Conservation (phyloP, 2,797 vertebrate genomes). For the Nyctibius grandis region DNA sequence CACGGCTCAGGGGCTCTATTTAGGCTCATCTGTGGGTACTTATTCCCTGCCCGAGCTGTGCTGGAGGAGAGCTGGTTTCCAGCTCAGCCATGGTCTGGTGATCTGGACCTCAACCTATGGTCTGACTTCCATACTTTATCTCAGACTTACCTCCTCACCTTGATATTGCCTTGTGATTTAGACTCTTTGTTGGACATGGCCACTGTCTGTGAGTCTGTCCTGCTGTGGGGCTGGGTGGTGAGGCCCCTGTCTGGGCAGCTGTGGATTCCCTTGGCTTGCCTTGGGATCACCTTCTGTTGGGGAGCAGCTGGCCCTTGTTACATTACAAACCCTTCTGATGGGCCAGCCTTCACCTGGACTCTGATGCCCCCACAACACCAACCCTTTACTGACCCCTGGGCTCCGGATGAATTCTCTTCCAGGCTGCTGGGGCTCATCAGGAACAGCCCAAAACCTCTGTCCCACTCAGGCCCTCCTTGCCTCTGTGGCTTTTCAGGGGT, state of each 20-base stretch:
- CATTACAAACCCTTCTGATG: neutral
- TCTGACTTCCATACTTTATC: neutral
- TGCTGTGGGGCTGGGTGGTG: neutral
- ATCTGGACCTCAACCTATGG: neutral
- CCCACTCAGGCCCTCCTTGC: neutral
- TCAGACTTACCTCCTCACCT: neutral
- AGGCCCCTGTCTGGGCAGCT: neutral
- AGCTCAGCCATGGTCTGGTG: neutral
- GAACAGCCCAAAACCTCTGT: neutral
- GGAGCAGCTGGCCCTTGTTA: neutral
- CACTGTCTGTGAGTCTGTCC: neutral
- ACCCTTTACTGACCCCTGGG: neutral
- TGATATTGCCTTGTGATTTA: neutral
- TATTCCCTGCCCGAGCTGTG: neutral
- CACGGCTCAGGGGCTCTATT: neutral
- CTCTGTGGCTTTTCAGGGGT: neutral
- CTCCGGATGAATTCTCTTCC: neutral
- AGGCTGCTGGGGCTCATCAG: neutral
- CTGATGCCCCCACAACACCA: neutral
- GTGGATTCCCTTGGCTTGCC: neutral
- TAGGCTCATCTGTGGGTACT: neutral
- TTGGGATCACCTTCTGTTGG: neutral
- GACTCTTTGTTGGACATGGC: neutral
- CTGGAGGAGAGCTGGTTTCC: neutral
- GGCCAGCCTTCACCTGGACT: neutral